A percentile compares a stretch with the other conserved stretches of the same genome.
These are phyloP conservation scores for Ptychadena robeensis DNA, from an alignment of 2,797 vertebrate species.

Conservation along the genomic window DNA sequence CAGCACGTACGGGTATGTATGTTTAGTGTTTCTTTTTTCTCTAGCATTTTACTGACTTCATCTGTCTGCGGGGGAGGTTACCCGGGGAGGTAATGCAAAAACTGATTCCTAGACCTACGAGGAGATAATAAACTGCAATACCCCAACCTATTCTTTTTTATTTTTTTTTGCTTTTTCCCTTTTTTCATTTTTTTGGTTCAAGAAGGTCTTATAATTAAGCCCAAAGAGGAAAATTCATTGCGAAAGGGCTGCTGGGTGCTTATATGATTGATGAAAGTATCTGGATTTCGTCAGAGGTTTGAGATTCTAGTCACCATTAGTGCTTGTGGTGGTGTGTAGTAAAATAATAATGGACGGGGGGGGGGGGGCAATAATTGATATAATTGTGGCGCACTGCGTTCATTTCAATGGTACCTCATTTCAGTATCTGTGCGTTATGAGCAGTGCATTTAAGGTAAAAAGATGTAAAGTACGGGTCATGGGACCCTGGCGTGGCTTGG, in stretches of 20 bases:
- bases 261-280: background rate
- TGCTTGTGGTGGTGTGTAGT: background rate
- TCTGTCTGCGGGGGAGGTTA: conserved; percentile 48
- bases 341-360: no score
- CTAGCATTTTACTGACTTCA: conserved; percentile 47
- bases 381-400: no score
- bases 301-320: background rate
- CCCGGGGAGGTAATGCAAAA: conserved; percentile 54
- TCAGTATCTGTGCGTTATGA: no score
- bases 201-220: conserved; percentile 26
- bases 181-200: no score
- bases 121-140: conserved; percentile 48
- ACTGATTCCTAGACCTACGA: conserved; percentile 43
- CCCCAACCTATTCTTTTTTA: conserved; percentile 3
- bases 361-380: no score
- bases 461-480: no score
- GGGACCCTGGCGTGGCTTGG: no score
- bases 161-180: background rate
- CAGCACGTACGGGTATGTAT: conserved; percentile 13
- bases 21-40: conserved; percentile 40
- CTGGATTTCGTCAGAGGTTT: background rate
- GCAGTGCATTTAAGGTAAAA: no score
- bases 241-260: background rate
- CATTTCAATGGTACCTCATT: no score
- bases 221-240: background rate